A percentile compares a stretch with the other conserved stretches of the same genome.
phyloP scores from a whole-genome alignment of 2,888 invertebrate genomes.

The Hypomecis punctinalis region DNA sequence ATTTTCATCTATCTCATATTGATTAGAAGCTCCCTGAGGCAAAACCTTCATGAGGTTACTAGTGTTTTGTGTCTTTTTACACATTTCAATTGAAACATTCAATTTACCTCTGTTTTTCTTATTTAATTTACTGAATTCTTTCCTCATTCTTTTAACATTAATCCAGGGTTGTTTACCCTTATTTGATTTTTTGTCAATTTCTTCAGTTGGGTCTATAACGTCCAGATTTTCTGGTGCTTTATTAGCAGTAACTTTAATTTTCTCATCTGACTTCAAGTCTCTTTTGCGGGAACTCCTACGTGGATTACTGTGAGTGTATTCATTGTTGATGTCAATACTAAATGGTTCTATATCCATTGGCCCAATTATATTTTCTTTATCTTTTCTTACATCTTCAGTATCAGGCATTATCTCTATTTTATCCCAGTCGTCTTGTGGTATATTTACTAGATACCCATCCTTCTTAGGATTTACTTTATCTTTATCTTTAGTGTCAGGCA shows the following conservation, averaged over 20 bases:
- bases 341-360: conserved; percentile 68
- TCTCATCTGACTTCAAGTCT: conserved; percentile 51
- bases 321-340: conserved; percentile 60
- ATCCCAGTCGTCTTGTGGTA: conserved; percentile 75
- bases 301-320: conserved; percentile 64
- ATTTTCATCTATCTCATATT: conserved; percentile 63
- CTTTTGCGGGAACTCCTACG: conserved; percentile 72
- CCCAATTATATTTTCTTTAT: conserved; percentile 59
- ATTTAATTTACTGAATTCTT: conserved; percentile 75
- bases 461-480: conserved; percentile 52
- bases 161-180: conserved; percentile 70
- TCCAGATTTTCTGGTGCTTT: conserved; percentile 52
- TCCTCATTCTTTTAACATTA: conserved; percentile 77
- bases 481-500: conserved; percentile 62
- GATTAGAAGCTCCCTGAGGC: conserved; percentile 37
- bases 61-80: conserved; percentile 63
- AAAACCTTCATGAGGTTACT: conserved; percentile 39
- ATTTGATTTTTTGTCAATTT: conserved; percentile 57
- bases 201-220: conserved; percentile 55
- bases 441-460: no score
- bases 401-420: conserved; percentile 72
- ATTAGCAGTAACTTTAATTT: conserved; percentile 44
- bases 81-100: conserved; percentile 79
- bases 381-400: conserved; percentile 50
- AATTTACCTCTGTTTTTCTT: conserved; percentile 72